These are phyloP conservation scores for Calliphora vicina DNA, from an alignment of 1,140 invertebrate species.

Conservation along the genomic window DNA sequence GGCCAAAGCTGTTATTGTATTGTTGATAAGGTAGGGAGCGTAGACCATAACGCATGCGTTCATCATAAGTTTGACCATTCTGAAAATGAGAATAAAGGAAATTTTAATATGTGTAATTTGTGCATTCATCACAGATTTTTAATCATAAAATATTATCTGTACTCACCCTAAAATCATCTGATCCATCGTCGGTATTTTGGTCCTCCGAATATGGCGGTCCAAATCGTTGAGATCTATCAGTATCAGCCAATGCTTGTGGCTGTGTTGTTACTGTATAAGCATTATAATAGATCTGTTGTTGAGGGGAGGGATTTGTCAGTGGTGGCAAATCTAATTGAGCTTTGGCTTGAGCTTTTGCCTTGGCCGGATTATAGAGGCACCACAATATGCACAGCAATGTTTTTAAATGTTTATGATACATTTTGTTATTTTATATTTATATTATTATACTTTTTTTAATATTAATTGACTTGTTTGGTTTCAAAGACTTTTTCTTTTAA, in stretches of 20 bases:
- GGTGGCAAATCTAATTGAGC: slow-evolving; percentile 68
- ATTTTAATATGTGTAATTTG: background rate
- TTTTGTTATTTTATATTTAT: background rate
- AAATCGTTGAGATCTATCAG: slow-evolving; percentile 55
- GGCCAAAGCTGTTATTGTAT: slow-evolving; percentile 45
- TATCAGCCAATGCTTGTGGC: slow-evolving; percentile 50
- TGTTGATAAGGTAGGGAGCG: slow-evolving; percentile 50
- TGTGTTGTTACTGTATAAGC: slow-evolving; percentile 54
- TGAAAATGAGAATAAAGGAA: slow-evolving; percentile 38
- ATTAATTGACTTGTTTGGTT: background rate
- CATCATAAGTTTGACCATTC: slow-evolving; percentile 59
- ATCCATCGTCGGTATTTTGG: slow-evolving; percentile 47
- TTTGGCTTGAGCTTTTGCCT: slow-evolving; percentile 23
- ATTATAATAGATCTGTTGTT: slow-evolving; percentile 54
- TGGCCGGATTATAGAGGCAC: background rate
- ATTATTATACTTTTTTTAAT: background rate
- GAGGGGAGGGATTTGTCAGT: slow-evolving; percentile 40
- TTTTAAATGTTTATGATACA: slow-evolving; percentile 1
- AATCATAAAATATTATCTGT: background rate
- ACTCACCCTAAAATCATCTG: slow-evolving; percentile 59
- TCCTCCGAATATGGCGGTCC: slow-evolving; percentile 57
- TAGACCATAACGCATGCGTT: slow-evolving; percentile 54
- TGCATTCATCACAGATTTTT: background rate
- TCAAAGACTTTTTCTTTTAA: no score
- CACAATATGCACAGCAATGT: background rate